phyloP scores from a whole-genome alignment of 2,797 vertebrate genomes.

The Semaprochilodus insignis region DNA sequence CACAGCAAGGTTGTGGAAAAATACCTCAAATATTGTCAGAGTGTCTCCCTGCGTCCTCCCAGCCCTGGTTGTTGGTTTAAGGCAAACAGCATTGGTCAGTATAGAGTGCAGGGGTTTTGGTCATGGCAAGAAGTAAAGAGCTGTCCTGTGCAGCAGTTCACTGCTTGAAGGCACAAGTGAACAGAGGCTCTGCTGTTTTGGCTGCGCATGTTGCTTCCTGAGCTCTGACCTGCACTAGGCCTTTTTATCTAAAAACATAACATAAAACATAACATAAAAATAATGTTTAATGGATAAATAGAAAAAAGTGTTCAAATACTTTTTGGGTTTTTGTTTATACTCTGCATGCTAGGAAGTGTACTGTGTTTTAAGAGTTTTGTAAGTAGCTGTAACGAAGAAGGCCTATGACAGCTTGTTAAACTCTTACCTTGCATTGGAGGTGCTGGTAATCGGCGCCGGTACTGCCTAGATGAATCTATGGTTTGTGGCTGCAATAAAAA shows the following conservation, averaged over 20 bases:
- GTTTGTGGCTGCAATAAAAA: slow-evolving; percentile 69
- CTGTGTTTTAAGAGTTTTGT: background rate
- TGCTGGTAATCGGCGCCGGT: slow-evolving; percentile 75
- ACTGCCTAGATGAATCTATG: slow-evolving; percentile 73
- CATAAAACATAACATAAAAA: background rate
- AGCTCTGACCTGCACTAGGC: slow-evolving; percentile 26
- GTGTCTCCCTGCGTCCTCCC: background rate
- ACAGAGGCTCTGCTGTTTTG: slow-evolving; percentile 24
- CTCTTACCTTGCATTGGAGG: slow-evolving; percentile 72
- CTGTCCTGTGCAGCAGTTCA: background rate
- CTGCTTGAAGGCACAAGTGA: slow-evolving; percentile 54
- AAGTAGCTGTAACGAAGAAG: background rate
- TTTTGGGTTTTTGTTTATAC: no score
- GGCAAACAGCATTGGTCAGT: slow-evolving; percentile 25
- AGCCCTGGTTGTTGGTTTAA: slow-evolving; percentile 31
- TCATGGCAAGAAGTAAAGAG: background rate
- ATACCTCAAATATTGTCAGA: slow-evolving; percentile 1
- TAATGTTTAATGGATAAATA: no score
- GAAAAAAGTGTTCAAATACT: no score
- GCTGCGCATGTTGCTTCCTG: slow-evolving; percentile 24
- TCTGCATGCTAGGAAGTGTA: background rate
- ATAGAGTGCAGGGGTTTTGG: background rate
- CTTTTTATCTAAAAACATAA: slow-evolving; percentile 55
- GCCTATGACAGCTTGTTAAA: background rate
- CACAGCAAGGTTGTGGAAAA: background rate